Evolutionary conservation across 2,797 vertebrate species (phyloP), one percentile per base, ranked within the genome.

Genomic region (Falco peregrinus): DNA sequence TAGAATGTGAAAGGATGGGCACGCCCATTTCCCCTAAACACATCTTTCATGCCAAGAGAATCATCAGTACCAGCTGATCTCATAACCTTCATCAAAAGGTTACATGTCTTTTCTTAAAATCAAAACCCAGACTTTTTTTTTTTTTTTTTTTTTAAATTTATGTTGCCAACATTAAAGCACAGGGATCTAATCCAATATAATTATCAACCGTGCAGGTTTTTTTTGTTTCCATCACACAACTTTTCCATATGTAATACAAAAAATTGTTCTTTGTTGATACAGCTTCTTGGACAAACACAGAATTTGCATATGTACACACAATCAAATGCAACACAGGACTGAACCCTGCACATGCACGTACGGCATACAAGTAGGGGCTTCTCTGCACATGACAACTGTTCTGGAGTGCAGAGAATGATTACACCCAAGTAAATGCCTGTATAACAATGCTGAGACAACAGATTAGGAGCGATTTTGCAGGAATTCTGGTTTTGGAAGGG

Each of bases 211-310:
- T 2, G 9, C 29, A 60, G 9, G 3, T 39, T 39, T 0, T 6
- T 69, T 94, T 84, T 60, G 31, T 70, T 96, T 79, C 94, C 80
- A 63, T 82, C 70, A 69, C 65, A 83, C 24, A 65, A 21, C 29
- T 74, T 69, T 57, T 54, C 51, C 86, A 47, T 16, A 12, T 19
- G 61, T 22, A 83, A 81, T 4, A 56, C 11, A 68, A 70, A 59
- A 87, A 91, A 37, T 80, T 63, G 29, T 53, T 70, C 63, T 54
- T 59, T 89, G 60, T 82, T 76, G 51, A 37, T 54, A 25, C 48
- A 77, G 51, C 31, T 60, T 61, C 60, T 77, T 39, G 19, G 35
- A 69, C 53, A 37, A 78, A 54, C 48, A 81, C 33, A 31, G 20
- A 43, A 73, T 87, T 48, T 93, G 67, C 57, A 59, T 50, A 57